phyloP scores from a whole-genome alignment of 2,888 invertebrate species.

The Seira musarum region DNA sequence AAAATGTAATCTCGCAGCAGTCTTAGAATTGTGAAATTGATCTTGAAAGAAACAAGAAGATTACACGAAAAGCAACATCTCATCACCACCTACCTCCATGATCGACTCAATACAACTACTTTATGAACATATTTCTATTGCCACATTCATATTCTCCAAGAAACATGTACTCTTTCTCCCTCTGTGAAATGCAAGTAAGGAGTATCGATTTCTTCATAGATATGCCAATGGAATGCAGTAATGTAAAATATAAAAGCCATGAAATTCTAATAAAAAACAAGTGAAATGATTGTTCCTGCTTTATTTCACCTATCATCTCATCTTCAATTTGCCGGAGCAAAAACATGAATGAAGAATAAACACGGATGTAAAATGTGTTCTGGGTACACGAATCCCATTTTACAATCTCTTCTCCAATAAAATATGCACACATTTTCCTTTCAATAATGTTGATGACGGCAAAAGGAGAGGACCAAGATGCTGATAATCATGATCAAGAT shows the following conservation, averaged over 20 bases:
- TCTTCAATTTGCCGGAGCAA: no score
- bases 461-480: not conserved
- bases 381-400: not conserved
- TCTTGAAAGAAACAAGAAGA: conserved; percentile 53
- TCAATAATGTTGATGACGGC: not conserved
- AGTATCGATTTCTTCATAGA: no score
- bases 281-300: not conserved
- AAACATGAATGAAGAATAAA: not conserved
- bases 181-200: no score
- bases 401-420: not conserved
- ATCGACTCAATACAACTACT: no score
- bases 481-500: not conserved
- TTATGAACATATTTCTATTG: no score
- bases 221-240: not conserved
- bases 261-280: conserved; percentile 17
- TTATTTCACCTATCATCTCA: no score
- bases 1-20: no score
- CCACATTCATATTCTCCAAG: no score
- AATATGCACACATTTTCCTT: not conserved
- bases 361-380: not conserved
- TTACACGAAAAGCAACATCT: not conserved
- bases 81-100: not conserved
- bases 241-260: conserved; percentile 57
- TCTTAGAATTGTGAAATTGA: conserved; percentile 53
- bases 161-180: no score